phyloP scores from a whole-genome alignment of 2,888 invertebrate genomes.

The Tortricodes alternella region DNA sequence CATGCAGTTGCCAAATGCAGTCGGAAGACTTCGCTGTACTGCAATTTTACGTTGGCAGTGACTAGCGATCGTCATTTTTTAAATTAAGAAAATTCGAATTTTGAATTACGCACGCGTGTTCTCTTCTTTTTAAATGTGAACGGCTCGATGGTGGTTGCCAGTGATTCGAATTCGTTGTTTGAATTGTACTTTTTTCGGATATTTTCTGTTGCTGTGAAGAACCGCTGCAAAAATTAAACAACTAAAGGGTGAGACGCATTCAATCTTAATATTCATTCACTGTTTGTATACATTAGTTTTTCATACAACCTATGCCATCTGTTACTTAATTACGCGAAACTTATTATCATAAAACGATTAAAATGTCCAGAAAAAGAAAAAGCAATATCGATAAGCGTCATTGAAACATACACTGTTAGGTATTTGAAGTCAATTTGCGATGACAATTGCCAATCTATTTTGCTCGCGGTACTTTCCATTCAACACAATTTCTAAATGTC shows the following conservation, averaged over 20 bases:
- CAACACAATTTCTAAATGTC: too few species aligned
- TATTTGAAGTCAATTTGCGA: too few species aligned
- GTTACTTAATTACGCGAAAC: too few species aligned
- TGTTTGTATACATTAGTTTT: too few species aligned
- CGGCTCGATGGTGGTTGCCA: neutral
- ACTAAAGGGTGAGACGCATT: constrained; percentile 28
- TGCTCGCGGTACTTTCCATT: too few species aligned
- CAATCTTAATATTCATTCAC: too few species aligned
- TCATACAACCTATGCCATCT: too few species aligned
- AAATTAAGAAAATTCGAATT: neutral
- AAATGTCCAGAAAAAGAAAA: too few species aligned
- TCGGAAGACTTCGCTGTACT: constrained; percentile 11
- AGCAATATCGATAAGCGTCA: too few species aligned
- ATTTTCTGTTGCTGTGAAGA: constrained; percentile 1
- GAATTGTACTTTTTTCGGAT: neutral
- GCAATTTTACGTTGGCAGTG: neutral
- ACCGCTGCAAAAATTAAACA: constrained; percentile 31
- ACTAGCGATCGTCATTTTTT: neutral
- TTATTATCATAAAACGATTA: too few species aligned
- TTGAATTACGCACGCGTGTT: neutral
- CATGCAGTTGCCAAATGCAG: constrained; percentile 27
- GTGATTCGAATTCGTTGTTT: neutral
- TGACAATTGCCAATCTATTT: too few species aligned
- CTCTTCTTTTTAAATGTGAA: neutral
- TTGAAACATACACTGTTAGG: too few species aligned